phyloP scores from a whole-genome alignment of 92 coral and sea anemone species.

The Bergia sp. region DNA sequence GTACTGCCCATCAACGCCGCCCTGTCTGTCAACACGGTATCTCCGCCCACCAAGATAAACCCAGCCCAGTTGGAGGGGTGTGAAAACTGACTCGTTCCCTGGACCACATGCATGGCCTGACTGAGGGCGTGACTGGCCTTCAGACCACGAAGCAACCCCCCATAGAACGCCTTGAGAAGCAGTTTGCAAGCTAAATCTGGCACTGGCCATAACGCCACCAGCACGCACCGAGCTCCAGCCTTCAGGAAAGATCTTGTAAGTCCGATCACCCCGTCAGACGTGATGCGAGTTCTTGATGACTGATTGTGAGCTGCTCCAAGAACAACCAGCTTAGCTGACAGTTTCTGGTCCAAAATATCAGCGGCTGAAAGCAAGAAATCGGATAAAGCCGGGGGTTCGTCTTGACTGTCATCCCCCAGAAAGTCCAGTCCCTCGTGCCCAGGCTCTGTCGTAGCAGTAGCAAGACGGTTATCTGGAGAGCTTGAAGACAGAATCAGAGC shows the following conservation, averaged over 20 bases:
- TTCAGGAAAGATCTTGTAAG: constrained; percentile 90
- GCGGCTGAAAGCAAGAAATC: constrained; percentile 98
- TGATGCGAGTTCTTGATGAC: constrained; percentile 80
- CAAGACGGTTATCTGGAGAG: constrained; percentile 62
- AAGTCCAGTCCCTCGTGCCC: constrained; percentile 75
- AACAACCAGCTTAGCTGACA: constrained; percentile 89
- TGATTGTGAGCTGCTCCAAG: constrained; percentile 95
- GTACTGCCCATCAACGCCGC: constrained; percentile 84
- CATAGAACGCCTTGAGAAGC: constrained; percentile 92
- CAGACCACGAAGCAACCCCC: constrained; percentile 85
- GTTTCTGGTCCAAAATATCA: constrained; percentile 79
- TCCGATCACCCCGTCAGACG: constrained; percentile 95
- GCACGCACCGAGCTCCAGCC: constrained; percentile 90
- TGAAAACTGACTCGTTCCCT: constrained; percentile 92
- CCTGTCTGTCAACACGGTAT: constrained; percentile 76
- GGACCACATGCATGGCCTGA: constrained; percentile 97
- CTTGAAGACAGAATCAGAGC: constrained; percentile 89
- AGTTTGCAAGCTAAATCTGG: constrained; percentile 97
- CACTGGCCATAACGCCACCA: constrained; percentile 96
- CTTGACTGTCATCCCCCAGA: constrained; percentile 74
- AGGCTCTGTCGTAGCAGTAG: constrained; percentile 57
- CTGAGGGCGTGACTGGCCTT: constrained; percentile 95
- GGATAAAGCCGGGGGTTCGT: constrained; percentile 82
- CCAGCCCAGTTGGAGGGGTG: constrained; percentile 99
- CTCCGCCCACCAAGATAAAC: constrained; percentile 89